Evolutionary conservation across 2,888 invertebrate genomes (phyloP).

Genomic region (Chrysopilus asiliformis): DNA sequence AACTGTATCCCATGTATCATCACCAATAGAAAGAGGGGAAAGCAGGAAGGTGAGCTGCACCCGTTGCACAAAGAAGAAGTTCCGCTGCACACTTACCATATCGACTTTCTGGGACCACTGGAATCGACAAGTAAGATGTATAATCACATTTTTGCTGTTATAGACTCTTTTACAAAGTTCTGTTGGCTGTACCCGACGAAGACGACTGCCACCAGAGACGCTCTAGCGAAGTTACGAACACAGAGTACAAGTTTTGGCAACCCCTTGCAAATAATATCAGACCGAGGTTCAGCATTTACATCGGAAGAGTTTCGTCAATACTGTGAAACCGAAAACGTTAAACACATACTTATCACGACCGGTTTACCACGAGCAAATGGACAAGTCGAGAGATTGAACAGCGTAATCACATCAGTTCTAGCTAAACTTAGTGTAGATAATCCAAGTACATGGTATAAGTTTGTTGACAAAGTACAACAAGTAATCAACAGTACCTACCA

Average conservation of each 20-base stretch:
- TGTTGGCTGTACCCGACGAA: not conserved
- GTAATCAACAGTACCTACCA: slow-evolving; percentile 10
- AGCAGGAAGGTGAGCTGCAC: slow-evolving; percentile 22
- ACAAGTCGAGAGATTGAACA: not conserved
- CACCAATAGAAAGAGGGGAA: slow-evolving; percentile 17
- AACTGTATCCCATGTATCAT: slow-evolving; percentile 4
- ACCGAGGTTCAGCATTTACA: slow-evolving; percentile 1
- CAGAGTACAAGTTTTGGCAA: not conserved
- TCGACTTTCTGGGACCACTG: slow-evolving; percentile 25
- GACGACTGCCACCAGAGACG: not conserved
- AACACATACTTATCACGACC: not conserved
- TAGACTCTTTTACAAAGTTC: slow-evolving; percentile 1
- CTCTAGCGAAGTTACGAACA: not conserved
- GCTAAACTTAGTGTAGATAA: slow-evolving; percentile 3
- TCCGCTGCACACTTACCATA: slow-evolving; percentile 21
- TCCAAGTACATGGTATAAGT: slow-evolving; percentile 12
- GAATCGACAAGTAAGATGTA: slow-evolving; percentile 19
- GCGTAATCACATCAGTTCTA: not conserved
- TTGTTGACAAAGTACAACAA: slow-evolving; percentile 8
- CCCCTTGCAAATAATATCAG: not conserved
- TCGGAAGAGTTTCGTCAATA: slow-evolving; percentile 1
- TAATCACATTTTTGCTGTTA: slow-evolving; percentile 14
- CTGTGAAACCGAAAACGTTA: slow-evolving; percentile 1
- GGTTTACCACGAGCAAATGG: not conserved
- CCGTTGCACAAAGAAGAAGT: slow-evolving; percentile 20